These are phyloP conservation scores for Danionella cerebrum DNA, from an alignment of 2,113 vertebrate genomes.

Conservation along the genomic window DNA sequence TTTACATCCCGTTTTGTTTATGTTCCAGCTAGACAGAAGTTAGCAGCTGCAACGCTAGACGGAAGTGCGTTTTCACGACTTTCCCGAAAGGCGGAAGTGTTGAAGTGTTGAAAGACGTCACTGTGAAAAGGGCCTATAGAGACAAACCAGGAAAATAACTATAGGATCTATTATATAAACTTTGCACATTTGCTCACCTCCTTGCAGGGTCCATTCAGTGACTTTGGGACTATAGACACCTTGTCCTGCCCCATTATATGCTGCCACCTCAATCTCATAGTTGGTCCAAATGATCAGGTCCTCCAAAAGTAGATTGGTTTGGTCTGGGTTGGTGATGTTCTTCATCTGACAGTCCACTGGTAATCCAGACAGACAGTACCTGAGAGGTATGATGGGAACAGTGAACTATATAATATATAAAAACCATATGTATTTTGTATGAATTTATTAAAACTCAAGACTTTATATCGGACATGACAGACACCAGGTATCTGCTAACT, in stretches of 20 bases:
- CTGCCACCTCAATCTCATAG: conserved; percentile 94
- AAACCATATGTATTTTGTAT: background rate
- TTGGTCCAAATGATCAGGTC: conserved; percentile 99
- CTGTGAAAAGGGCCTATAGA: too few species aligned
- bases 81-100: too few species aligned
- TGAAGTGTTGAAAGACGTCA: too few species aligned
- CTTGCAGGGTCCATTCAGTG: conserved; percentile 95
- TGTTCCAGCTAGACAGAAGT: too few species aligned
- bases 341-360: conserved; percentile 97
- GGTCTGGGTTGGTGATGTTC: conserved; percentile 87
- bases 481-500: background rate
- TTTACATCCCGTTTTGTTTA: too few species aligned
- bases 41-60: too few species aligned
- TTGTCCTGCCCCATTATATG: conserved; percentile 88
- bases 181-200: conserved; percentile 80
- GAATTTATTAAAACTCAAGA: background rate
- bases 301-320: conserved; percentile 88
- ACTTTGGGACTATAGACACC: conserved; percentile 91
- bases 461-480: background rate
- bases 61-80: too few species aligned
- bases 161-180: too few species aligned
- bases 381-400: conserved; percentile 39
- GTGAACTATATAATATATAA: background rate
- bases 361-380: conserved; percentile 91
- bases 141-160: too few species aligned